Percentiles rank a stretch among this genome's conserved stretches.
phyloP scores from a whole-genome alignment of 2,888 invertebrate species.

The Neoascia interrupta region DNA sequence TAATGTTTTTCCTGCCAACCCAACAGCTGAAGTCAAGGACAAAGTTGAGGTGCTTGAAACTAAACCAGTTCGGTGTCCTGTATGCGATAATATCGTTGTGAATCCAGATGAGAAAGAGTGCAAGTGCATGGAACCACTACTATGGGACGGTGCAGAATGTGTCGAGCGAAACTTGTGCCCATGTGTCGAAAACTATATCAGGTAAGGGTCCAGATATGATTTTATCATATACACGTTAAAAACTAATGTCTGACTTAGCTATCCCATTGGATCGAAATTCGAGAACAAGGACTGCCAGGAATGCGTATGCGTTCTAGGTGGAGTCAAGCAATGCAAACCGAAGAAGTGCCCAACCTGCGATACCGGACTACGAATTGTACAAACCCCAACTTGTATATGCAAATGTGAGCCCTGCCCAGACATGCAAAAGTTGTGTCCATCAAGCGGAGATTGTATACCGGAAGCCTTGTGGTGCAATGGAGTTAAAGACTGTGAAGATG shows the following conservation, averaged over 20 bases:
- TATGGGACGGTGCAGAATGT: constrained; percentile 89
- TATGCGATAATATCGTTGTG: constrained; percentile 77
- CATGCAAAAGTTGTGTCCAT: constrained; percentile 86
- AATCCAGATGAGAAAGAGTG: constrained; percentile 78
- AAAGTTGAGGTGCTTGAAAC: constrained; percentile 62
- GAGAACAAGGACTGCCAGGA: constrained; percentile 87
- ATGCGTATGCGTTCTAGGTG: constrained; percentile 89
- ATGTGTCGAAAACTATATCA: constrained; percentile 86
- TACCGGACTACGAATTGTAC: constrained; percentile 81
- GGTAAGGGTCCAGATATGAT: constrained; percentile 77
- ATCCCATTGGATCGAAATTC: constrained; percentile 86
- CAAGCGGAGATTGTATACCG: constrained; percentile 87
- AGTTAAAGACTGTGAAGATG: constrained; percentile 89
- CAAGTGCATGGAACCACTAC: constrained; percentile 81
- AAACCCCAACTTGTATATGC: constrained; percentile 85
- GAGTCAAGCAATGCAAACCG: constrained; percentile 85
- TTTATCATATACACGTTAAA: constrained; percentile 15
- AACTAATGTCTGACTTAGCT: constrained; percentile 79
- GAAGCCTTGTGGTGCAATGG: constrained; percentile 90
- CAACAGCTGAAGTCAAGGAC: constrained; percentile 74
- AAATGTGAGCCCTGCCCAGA: constrained; percentile 86
- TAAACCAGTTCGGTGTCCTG: constrained; percentile 80
- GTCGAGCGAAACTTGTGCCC: constrained; percentile 87
- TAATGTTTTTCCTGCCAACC: no score
- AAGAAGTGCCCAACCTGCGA: constrained; percentile 85